A percentile compares a stretch with the other conserved stretches of the same genome.
These are phyloP conservation scores for Caenorhabditis angaria DNA, from an alignment of 2,888 invertebrate species.

Conservation along the genomic window DNA sequence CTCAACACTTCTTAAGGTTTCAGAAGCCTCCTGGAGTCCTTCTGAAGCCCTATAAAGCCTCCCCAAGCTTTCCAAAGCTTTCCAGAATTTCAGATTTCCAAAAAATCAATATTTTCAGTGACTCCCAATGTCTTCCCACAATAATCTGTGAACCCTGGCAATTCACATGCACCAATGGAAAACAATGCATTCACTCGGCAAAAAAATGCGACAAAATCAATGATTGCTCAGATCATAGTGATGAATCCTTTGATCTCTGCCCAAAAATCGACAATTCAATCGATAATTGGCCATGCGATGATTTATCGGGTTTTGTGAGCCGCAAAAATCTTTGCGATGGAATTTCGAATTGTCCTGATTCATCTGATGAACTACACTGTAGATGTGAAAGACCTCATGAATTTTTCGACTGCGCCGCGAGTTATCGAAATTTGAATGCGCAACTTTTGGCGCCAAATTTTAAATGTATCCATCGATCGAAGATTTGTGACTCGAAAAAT, in stretches of 20 bases:
- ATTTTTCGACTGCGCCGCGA: conserved; percentile 13
- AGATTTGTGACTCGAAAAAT: neutral
- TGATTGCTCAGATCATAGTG: conserved; percentile 19
- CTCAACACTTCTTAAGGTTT: too few species aligned
- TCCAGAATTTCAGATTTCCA: neutral
- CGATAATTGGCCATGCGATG: conserved; percentile 14
- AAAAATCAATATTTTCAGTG: neutral
- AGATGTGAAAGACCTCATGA: conserved; percentile 14
- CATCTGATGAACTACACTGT: conserved; percentile 16
- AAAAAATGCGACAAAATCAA: conserved; percentile 16
- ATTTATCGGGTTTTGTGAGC: neutral
- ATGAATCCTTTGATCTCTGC: conserved; percentile 6
- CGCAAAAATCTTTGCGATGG: conserved; percentile 12
- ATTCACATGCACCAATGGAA: conserved; percentile 15
- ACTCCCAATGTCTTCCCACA: conserved; percentile 5
- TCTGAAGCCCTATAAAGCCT: too few species aligned
- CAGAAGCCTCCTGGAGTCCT: too few species aligned
- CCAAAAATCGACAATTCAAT: neutral
- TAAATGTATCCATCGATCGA: neutral
- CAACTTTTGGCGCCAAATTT: too few species aligned
- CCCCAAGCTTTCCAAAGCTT: too few species aligned
- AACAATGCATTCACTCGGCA: conserved; percentile 14
- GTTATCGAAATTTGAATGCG: neutral
- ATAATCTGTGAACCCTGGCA: conserved; percentile 11
- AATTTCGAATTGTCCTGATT: conserved; percentile 8